Percentiles rank a stretch among this genome's conserved stretches.
phyloP scores from a whole-genome alignment of 2,888 invertebrate species.

The Spicauda simplicius region DNA sequence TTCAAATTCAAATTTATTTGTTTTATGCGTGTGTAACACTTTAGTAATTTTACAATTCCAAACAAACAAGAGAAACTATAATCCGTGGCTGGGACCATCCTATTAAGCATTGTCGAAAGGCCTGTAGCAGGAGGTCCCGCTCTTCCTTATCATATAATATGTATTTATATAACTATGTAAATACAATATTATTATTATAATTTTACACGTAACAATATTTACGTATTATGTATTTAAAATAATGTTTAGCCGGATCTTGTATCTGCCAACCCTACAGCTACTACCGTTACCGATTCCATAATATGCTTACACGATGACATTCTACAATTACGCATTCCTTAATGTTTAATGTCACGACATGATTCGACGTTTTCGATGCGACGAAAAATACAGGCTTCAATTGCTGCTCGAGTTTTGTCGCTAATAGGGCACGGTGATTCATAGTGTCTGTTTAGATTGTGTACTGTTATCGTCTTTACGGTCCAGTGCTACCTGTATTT shows the following conservation, averaged over 20 bases:
- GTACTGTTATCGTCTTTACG: constrained; percentile 5
- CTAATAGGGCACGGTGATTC: constrained; percentile 18
- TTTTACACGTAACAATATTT: too few relatives aligned
- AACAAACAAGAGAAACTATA: too few relatives aligned
- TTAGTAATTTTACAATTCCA: too few relatives aligned
- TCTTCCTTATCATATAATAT: too few relatives aligned
- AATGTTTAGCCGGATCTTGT: not conserved
- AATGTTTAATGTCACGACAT: constrained; percentile 28
- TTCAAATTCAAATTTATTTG: too few relatives aligned
- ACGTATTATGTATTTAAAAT: too few relatives aligned
- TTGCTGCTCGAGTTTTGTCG: constrained; percentile 16
- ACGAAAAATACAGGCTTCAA: constrained; percentile 9
- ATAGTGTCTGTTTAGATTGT: constrained; percentile 12
- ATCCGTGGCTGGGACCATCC: too few relatives aligned
- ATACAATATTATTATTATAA: too few relatives aligned
- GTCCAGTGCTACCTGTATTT: not conserved
- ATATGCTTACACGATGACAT: constrained; percentile 28
- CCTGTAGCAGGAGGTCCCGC: too few relatives aligned
- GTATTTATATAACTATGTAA: too few relatives aligned
- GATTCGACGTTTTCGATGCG: constrained; percentile 11
- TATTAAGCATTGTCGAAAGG: too few relatives aligned
- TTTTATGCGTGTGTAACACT: too few relatives aligned
- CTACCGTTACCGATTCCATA: constrained; percentile 18
- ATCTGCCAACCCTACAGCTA: not conserved
- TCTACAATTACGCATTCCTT: constrained; percentile 26